phyloP scores from a whole-genome alignment of 1,140 invertebrate species.

The Zaprionus nigranus region DNA sequence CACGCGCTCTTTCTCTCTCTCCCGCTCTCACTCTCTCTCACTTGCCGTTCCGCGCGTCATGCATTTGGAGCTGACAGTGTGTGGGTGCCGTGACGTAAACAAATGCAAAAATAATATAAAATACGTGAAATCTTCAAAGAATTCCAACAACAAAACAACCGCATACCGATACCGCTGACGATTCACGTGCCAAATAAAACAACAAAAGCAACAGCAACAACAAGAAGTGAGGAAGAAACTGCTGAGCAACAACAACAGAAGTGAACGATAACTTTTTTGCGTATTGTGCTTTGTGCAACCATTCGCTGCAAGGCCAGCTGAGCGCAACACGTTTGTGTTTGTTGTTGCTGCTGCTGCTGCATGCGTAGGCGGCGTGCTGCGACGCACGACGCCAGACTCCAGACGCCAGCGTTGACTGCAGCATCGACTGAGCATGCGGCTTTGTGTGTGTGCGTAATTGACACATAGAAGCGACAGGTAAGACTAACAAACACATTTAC shows the following conservation, averaged over 20 bases:
- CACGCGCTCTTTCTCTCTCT: conserved; percentile 27
- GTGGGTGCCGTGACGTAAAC: conserved; percentile 68
- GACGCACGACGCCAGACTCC: conserved; percentile 16
- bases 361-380: conserved; percentile 53
- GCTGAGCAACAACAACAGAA: conserved; percentile 14
- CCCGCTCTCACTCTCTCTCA: conserved; percentile 18
- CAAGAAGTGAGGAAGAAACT: conserved; percentile 6
- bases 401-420: conserved; percentile 1
- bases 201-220: conserved; percentile 42
- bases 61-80: conserved; percentile 30
- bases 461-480: conserved; percentile 51
- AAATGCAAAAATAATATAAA: conserved; percentile 63
- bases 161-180: conserved; percentile 30
- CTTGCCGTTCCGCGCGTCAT: conserved; percentile 47
- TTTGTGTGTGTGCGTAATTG: conserved; percentile 33
- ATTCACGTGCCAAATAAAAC: conserved; percentile 69
- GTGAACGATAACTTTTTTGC: conserved; percentile 44
- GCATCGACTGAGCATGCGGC: conserved; percentile 11
- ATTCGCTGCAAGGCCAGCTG: conserved; percentile 73
- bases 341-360: conserved; percentile 27
- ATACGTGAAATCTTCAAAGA: conserved; percentile 52
- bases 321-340: conserved; percentile 79
- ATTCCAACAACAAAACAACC: conserved; percentile 44
- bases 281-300: conserved; percentile 64
- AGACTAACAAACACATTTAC: conserved; percentile 16